These are phyloP conservation scores for Tortrix viridana DNA, from an alignment of 2,888 invertebrate genomes.

Conservation along the genomic window DNA sequence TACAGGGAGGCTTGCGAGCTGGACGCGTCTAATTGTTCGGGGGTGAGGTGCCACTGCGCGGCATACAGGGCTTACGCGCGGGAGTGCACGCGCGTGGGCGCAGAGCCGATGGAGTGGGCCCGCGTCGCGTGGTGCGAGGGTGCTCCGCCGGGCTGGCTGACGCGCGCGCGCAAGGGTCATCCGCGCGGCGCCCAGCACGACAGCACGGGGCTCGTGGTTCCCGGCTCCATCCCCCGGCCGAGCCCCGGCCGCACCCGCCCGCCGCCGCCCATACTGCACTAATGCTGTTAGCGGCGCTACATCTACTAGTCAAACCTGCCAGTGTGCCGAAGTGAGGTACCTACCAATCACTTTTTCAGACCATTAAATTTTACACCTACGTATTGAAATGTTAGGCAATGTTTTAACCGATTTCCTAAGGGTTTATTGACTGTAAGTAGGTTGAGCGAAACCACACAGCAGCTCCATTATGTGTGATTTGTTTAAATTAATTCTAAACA, in stretches of 20 bases:
- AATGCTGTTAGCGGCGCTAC: conserved; percentile 54
- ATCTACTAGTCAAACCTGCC: conserved; percentile 81
- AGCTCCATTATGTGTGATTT: too few relatives aligned
- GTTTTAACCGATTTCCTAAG: too few relatives aligned
- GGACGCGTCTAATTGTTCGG: conserved; percentile 95
- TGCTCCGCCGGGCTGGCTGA: conserved; percentile 67
- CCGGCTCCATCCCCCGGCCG: conserved; percentile 62
- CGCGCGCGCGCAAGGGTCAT: conserved; percentile 55
- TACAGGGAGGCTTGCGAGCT: conserved; percentile 94
- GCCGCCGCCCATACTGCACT: conserved; percentile 76
- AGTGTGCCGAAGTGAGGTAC: conserved; percentile 71
- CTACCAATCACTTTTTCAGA: too few relatives aligned
- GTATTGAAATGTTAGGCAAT: too few relatives aligned
- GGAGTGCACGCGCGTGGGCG: conserved; percentile 92
- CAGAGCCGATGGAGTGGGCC: conserved; percentile 89
- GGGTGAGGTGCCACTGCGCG: conserved; percentile 93
- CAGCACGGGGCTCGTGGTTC: conserved; percentile 55
- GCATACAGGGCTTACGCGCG: conserved; percentile 95
- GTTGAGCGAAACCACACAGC: too few relatives aligned
- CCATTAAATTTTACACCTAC: too few relatives aligned
- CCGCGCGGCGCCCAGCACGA: conserved; percentile 46
- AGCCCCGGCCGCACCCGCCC: conserved; percentile 68
- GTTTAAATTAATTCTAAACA: too few relatives aligned
- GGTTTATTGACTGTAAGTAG: too few relatives aligned
- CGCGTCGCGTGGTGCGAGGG: conserved; percentile 87